Conservation (phyloP, 2,797 vertebrate genomes). For the Premnoplex brunnescens region DNA sequence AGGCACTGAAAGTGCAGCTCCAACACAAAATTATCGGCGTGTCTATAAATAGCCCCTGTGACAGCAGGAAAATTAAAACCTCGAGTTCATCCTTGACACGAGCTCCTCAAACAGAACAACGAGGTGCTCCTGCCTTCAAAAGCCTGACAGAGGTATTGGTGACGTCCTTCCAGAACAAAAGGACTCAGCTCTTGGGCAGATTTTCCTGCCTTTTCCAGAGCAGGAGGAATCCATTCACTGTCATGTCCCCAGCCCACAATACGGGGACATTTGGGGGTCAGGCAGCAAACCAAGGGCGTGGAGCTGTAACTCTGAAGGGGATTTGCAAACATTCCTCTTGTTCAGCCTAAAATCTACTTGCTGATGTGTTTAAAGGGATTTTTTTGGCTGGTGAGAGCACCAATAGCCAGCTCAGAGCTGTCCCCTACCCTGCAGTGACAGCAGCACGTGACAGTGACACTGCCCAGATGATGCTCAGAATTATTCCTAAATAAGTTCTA, state of each 20-base stretch:
- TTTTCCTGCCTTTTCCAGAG: neutral
- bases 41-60: conserved; percentile 16
- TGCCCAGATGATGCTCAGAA: neutral
- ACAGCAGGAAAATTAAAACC: conserved; percentile 19
- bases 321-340: neutral
- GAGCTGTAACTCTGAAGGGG: neutral
- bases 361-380: neutral
- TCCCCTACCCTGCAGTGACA: neutral
- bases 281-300: neutral
- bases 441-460: neutral
- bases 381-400: neutral
- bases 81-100: neutral
- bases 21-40: neutral
- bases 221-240: accelerated
- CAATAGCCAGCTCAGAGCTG: neutral
- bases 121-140: neutral
- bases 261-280: neutral
- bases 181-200: neutral
- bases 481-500: neutral
- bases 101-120: neutral
- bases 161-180: neutral
- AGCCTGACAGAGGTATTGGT: neutral
- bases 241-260: accelerated
- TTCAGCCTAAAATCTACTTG: neutral
- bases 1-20: neutral